Evolutionary conservation across 2,113 vertebrate genomes (phyloP).

Genomic region (Crotophaga sulcirostris): DNA sequence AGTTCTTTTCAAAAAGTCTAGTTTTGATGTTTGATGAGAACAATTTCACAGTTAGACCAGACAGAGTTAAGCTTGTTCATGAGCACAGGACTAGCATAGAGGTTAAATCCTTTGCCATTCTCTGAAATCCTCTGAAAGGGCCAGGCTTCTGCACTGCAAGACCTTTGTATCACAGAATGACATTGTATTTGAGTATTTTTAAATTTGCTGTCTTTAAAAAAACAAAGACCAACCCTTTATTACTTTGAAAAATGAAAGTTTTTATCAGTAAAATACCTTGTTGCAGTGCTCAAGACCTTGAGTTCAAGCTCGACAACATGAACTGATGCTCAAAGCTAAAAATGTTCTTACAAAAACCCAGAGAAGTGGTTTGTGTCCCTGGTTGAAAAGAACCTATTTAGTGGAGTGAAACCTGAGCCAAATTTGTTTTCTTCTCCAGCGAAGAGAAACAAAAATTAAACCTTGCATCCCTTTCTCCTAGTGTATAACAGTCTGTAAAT

Average conservation of each 20-base stretch:
- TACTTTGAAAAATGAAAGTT: background rate
- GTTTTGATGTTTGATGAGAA: background rate
- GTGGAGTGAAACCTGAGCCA: constrained; percentile 16
- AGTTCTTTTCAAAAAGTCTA: background rate
- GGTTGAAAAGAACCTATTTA: constrained; percentile 36
- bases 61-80: background rate
- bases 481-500: background rate
- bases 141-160: background rate
- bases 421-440: background rate
- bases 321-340: background rate
- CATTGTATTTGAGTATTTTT: background rate
- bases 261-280: constrained; percentile 8
- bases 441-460: background rate
- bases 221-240: background rate
- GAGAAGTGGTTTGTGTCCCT: background rate
- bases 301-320: constrained; percentile 5
- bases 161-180: background rate
- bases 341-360: background rate
- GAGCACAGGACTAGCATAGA: background rate
- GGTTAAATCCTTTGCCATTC: background rate
- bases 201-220: background rate
- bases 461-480: background rate
- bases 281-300: background rate
- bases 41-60: background rate
- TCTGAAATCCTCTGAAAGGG: background rate